phyloP scores from a whole-genome alignment of 2,888 invertebrate species.

The Notocelia uddmanniana region DNA sequence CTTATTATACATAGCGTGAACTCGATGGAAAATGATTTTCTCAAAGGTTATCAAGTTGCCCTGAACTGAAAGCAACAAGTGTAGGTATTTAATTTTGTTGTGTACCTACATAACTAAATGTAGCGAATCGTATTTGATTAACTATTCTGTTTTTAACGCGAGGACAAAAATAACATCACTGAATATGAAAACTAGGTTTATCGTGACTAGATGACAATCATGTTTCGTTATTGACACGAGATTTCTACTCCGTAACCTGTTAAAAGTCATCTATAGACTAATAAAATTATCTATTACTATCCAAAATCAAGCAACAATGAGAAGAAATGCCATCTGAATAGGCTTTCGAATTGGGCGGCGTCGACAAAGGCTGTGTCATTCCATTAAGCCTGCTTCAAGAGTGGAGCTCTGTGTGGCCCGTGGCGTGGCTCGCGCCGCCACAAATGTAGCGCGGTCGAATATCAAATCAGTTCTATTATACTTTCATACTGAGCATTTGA shows the following conservation, averaged over 20 bases:
- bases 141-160: slow-evolving; percentile 57
- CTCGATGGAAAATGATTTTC: neutral
- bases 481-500: slow-evolving; percentile 45
- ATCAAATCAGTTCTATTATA: slow-evolving; percentile 80
- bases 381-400: slow-evolving; percentile 85
- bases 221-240: slow-evolving; percentile 63
- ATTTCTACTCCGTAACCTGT: slow-evolving; percentile 72
- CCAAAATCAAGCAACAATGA: slow-evolving; percentile 85
- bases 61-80: neutral
- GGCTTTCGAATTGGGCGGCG: slow-evolving; percentile 86
- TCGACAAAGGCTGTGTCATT: slow-evolving; percentile 84
- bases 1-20: neutral
- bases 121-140: slow-evolving; percentile 60
- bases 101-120: neutral
- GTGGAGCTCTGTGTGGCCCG: slow-evolving; percentile 78
- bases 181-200: slow-evolving; percentile 49
- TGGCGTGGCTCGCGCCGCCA: slow-evolving; percentile 70
- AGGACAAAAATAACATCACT: slow-evolving; percentile 54
- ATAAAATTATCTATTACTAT: slow-evolving; percentile 85
- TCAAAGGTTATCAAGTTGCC: neutral
- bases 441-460: slow-evolving; percentile 74
- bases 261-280: slow-evolving; percentile 78
- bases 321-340: slow-evolving; percentile 85
- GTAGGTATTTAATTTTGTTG: neutral
- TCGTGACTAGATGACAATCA: slow-evolving; percentile 59